These are phyloP conservation scores for Lathronympha strigana DNA, from an alignment of 2,888 invertebrate genomes.

Conservation along the genomic window DNA sequence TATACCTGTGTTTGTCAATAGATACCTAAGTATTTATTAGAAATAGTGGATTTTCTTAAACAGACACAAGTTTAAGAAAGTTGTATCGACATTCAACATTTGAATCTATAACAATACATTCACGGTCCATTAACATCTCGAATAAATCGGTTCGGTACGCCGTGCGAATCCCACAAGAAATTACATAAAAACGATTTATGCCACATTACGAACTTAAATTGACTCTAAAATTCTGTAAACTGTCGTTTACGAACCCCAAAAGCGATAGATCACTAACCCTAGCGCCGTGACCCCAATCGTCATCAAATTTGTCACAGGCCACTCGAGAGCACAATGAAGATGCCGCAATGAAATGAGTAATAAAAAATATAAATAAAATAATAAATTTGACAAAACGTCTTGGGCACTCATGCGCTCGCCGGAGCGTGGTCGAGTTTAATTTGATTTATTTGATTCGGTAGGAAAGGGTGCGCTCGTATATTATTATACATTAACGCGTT, in stretches of 20 bases:
- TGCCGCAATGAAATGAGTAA: slow-evolving; percentile 72
- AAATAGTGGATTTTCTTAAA: not conserved
- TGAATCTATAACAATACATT: slow-evolving; percentile 57
- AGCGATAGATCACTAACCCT: slow-evolving; percentile 76
- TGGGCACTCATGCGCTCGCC: slow-evolving; percentile 76
- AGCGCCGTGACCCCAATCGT: slow-evolving; percentile 76
- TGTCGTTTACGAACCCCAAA: slow-evolving; percentile 71
- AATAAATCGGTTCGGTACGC: slow-evolving; percentile 59
- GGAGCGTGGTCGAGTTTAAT: slow-evolving; percentile 80
- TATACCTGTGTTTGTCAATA: too few species aligned
- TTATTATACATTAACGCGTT: slow-evolving; percentile 62
- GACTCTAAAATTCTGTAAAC: slow-evolving; percentile 78
- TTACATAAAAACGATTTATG: slow-evolving; percentile 71
- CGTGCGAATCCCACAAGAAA: slow-evolving; percentile 66
- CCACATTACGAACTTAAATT: slow-evolving; percentile 75
- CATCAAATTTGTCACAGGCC: slow-evolving; percentile 84
- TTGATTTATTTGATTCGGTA: slow-evolving; percentile 80
- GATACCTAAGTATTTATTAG: too few species aligned
- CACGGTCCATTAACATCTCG: slow-evolving; percentile 65
- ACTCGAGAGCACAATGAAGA: slow-evolving; percentile 77
- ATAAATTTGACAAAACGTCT: slow-evolving; percentile 85
- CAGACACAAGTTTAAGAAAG: not conserved
- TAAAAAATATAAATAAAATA: slow-evolving; percentile 83
- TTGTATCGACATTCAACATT: slow-evolving; percentile 15
- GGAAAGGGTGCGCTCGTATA: slow-evolving; percentile 76